Percentiles rank a stretch among this genome's conserved stretches.
Conservation (phyloP, 2,888 invertebrate species). For the Caenorhabditis japonica region DNA sequence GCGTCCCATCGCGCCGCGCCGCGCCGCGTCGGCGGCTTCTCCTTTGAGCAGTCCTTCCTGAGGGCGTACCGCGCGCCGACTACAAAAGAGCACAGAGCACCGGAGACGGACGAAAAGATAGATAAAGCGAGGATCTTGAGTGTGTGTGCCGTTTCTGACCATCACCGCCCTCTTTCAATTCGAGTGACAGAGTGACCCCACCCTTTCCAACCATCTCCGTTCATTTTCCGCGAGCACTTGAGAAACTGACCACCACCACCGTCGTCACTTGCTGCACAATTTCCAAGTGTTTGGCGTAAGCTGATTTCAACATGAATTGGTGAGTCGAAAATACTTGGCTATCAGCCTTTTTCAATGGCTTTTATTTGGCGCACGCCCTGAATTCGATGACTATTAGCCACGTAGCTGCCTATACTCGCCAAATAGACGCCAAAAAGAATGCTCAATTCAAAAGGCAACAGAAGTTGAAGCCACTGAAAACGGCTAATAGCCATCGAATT, state of each 20-base stretch:
- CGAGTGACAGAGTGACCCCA: slow-evolving; percentile 20
- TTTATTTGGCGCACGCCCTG: too few species aligned
- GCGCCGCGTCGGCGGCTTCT: slow-evolving; percentile 24
- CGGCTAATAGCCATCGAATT: too few species aligned
- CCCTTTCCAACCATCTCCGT: slow-evolving; percentile 24
- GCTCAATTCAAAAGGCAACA: too few species aligned
- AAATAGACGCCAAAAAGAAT: too few species aligned
- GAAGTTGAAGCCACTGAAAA: too few species aligned
- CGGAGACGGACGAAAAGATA: slow-evolving; percentile 17
- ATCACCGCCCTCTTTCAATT: slow-evolving; percentile 10
- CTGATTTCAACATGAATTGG: slow-evolving; percentile 42
- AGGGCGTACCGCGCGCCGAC: slow-evolving; percentile 33
- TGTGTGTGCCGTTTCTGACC: slow-evolving; percentile 31
- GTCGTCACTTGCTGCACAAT: slow-evolving; percentile 19
- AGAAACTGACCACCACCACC: slow-evolving; percentile 40
- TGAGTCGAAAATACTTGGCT: too few species aligned
- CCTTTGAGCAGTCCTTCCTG: slow-evolving; percentile 22
- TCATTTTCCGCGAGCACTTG: slow-evolving; percentile 42
- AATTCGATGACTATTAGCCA: too few species aligned
- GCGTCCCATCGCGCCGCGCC: slow-evolving; percentile 24
- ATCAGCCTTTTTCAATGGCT: too few species aligned
- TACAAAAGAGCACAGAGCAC: slow-evolving; percentile 41
- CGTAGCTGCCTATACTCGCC: too few species aligned
- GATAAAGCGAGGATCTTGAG: slow-evolving; percentile 53
- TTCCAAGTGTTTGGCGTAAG: slow-evolving; percentile 22